Evolutionary conservation across 2,888 invertebrate genomes (phyloP).

Genomic region (Nebria salina): DNA sequence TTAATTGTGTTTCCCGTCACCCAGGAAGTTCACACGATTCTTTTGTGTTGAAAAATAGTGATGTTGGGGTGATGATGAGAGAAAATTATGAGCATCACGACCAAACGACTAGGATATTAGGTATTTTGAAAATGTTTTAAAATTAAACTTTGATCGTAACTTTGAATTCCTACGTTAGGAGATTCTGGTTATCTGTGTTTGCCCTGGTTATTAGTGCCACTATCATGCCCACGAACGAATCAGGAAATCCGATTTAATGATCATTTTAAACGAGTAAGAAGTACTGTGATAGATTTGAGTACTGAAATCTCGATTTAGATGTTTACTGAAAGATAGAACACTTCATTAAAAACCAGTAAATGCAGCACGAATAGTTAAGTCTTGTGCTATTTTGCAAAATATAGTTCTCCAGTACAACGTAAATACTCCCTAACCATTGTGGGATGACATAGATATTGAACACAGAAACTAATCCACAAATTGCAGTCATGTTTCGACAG

Average conservation of each 20-base stretch:
- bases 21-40: background rate
- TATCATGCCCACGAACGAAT: conserved; percentile 5
- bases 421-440: too few relatives aligned
- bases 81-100: conserved; percentile 4
- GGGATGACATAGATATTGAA: too few relatives aligned
- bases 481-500: too few relatives aligned
- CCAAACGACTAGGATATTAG: background rate
- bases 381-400: conserved; percentile 11
- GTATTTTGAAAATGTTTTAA: too few relatives aligned
- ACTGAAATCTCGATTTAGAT: conserved; percentile 35
- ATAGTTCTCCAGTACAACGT: background rate
- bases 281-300: conserved; percentile 34
- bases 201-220: conserved; percentile 6
- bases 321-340: conserved; percentile 36
- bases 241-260: conserved; percentile 23
- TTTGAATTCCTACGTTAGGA: too few relatives aligned
- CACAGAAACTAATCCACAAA: too few relatives aligned
- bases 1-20: background rate
- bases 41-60: background rate
- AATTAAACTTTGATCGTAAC: too few relatives aligned
- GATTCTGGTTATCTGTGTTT: too few relatives aligned
- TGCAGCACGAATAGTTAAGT: background rate
- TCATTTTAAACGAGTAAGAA: conserved; percentile 18
- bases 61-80: background rate
- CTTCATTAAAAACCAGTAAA: conserved; percentile 27